A percentile compares a stretch with the other conserved stretches of the same genome.
phyloP scores from a whole-genome alignment of 2,797 vertebrate genomes.

The Columba guinea region DNA sequence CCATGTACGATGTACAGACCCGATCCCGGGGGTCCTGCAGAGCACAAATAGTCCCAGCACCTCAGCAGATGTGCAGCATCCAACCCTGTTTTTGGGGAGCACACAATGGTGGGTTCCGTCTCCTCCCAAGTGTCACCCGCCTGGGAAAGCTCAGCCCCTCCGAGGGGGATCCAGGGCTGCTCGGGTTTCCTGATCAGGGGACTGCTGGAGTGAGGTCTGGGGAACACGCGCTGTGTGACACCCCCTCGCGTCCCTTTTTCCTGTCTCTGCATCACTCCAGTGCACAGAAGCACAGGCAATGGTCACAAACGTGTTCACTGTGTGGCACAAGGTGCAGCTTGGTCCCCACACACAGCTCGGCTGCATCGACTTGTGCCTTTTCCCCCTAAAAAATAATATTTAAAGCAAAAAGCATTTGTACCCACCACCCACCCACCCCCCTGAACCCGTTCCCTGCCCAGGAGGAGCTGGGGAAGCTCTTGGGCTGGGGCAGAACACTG shows the following conservation, averaged over 20 bases:
- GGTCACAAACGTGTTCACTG: rapidly evolving
- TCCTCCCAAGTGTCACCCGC: background rate
- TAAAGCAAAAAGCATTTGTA: background rate
- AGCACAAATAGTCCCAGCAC: background rate
- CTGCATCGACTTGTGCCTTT: too few relatives aligned
- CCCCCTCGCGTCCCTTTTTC: background rate
- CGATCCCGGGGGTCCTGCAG: background rate
- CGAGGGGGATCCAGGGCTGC: too few relatives aligned
- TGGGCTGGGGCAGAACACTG: background rate
- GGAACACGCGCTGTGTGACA: too few relatives aligned
- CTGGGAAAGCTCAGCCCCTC: rapidly evolving
- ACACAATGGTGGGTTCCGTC: rapidly evolving
- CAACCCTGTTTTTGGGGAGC: background rate
- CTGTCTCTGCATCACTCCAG: rapidly evolving
- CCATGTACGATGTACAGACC: rapidly evolving
- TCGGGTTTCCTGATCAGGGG: too few relatives aligned
- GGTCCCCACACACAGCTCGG: background rate
- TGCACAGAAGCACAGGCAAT: rapidly evolving
- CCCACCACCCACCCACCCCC: too few relatives aligned
- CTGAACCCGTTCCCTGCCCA: too few relatives aligned
- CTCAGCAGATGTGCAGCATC: background rate
- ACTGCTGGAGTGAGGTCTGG: rapidly evolving
- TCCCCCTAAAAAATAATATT: background rate
- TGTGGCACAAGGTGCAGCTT: rapidly evolving
- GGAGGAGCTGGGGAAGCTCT: background rate